Percentiles rank a stretch among this genome's conserved stretches.
Evolutionary conservation across 2,797 vertebrate genomes (phyloP).

Genomic region (Protonibea diacanthus): DNA sequence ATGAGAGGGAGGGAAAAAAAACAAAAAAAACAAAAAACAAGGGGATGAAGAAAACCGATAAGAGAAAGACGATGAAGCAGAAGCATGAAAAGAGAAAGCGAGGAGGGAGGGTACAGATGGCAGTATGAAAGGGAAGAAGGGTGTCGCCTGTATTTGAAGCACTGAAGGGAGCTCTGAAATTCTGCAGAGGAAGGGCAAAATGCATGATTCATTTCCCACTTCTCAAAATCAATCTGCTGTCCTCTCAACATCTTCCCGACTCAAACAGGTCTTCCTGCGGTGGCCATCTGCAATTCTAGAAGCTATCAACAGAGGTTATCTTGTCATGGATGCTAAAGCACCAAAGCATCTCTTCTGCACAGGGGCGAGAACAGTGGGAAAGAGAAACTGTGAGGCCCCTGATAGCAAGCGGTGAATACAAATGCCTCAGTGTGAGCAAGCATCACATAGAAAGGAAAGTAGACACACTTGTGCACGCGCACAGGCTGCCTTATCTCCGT

Average conservation of each 20-base stretch:
- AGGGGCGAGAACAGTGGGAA: slow-evolving; percentile 34
- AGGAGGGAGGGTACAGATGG: slow-evolving; percentile 31
- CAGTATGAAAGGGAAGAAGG: slow-evolving; percentile 1
- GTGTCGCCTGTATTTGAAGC: slow-evolving; percentile 17
- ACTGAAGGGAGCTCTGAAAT: slow-evolving; percentile 27
- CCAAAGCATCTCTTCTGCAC: background rate
- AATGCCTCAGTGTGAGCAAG: slow-evolving; percentile 29
- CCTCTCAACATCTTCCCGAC: slow-evolving; percentile 32
- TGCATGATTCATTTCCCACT: slow-evolving; percentile 50
- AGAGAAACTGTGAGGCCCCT: slow-evolving; percentile 43
- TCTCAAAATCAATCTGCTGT: slow-evolving; percentile 55
- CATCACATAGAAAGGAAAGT: slow-evolving; percentile 29
- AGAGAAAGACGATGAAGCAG: slow-evolving; percentile 12
- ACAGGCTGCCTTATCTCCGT: slow-evolving; percentile 65
- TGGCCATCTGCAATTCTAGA: slow-evolving; percentile 57
- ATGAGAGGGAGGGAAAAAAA: background rate
- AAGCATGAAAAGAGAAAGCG: slow-evolving; percentile 9
- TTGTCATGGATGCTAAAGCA: slow-evolving; percentile 60
- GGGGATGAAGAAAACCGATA: slow-evolving; percentile 26
- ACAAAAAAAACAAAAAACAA: background rate
- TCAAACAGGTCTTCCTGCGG: slow-evolving; percentile 47
- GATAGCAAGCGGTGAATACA: slow-evolving; percentile 58
- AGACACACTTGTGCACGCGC: slow-evolving; percentile 29
- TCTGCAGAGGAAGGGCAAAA: slow-evolving; percentile 17
- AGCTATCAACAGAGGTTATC: slow-evolving; percentile 59